Evolutionary conservation across 2,888 invertebrate species (phyloP).

Genomic region (Dolichopus griseipennis): DNA sequence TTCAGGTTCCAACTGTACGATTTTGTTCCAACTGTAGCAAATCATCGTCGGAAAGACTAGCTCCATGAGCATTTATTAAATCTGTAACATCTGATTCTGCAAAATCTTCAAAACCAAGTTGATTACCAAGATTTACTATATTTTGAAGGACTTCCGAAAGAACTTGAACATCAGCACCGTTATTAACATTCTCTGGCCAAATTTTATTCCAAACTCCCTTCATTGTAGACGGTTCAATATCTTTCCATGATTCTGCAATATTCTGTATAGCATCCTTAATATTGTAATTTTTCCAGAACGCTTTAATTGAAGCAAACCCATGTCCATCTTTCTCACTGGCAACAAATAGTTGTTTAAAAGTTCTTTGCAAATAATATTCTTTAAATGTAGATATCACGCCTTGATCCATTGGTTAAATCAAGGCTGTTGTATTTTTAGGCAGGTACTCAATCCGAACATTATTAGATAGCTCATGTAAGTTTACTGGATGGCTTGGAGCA

Average conservation of each 20-base stretch:
- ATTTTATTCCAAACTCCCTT: conserved; percentile 21
- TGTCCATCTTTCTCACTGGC: conserved; percentile 9
- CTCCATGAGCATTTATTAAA: conserved; percentile 25
- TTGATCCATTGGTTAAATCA: conserved; percentile 22
- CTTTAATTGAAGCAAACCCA: conserved; percentile 15
- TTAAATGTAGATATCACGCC: conserved; percentile 20
- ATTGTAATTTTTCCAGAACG: conserved; percentile 4
- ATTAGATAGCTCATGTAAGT: no score
- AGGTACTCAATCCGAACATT: no score
- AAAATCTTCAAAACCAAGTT: conserved; percentile 1
- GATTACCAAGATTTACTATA: no score
- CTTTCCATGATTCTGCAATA: conserved; percentile 17
- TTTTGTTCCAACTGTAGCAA: no score
- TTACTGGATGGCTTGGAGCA: no score
- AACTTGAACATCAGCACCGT: not conserved
- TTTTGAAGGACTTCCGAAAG: not conserved
- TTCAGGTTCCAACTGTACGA: no score
- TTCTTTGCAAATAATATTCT: conserved; percentile 17
- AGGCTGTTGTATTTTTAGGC: conserved; percentile 24
- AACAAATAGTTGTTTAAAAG: not conserved
- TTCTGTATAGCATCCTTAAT: conserved; percentile 23
- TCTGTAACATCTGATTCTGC: not conserved
- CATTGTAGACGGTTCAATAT: conserved; percentile 19
- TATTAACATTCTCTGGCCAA: conserved; percentile 20
- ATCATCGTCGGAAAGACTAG: conserved; percentile 25